phyloP scores from a whole-genome alignment of 2,888 invertebrate species.

The Scotopteryx bipunctaria region DNA sequence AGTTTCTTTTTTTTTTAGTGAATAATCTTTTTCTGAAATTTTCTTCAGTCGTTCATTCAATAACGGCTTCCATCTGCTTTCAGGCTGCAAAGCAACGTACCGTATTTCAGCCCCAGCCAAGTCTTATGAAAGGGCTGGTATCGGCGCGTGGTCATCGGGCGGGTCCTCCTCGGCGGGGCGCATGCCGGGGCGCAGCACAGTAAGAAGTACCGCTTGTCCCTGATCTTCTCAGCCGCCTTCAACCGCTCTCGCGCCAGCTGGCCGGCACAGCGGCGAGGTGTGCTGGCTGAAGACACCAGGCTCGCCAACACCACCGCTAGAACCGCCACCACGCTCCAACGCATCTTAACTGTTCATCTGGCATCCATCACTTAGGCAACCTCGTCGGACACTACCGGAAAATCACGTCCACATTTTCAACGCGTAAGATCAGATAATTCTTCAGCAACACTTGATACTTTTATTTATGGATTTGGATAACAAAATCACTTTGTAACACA shows the following conservation, averaged over 20 bases:
- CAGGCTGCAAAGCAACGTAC: too few relatives aligned
- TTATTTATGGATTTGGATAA: background rate
- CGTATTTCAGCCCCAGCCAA: slow-evolving; percentile 74
- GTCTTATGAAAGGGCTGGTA: slow-evolving; percentile 76
- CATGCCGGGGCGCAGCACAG: slow-evolving; percentile 68
- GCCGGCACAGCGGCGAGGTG: slow-evolving; percentile 68
- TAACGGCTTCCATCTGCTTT: too few relatives aligned
- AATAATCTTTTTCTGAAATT: too few relatives aligned
- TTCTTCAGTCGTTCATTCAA: too few relatives aligned
- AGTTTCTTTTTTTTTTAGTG: too few relatives aligned
- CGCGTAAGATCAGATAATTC: background rate
- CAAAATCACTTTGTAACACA: too few relatives aligned
- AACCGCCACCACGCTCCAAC: slow-evolving; percentile 53
- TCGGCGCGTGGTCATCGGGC: slow-evolving; percentile 52
- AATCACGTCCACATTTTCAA: slow-evolving; percentile 15
- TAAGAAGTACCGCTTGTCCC: slow-evolving; percentile 71
- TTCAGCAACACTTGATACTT: slow-evolving; percentile 6
- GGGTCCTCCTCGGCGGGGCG: slow-evolving; percentile 48
- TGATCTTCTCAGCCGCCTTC: slow-evolving; percentile 75
- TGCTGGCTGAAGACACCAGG: slow-evolving; percentile 38
- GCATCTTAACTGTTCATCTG: slow-evolving; percentile 53
- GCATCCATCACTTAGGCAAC: slow-evolving; percentile 30
- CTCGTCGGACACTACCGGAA: background rate
- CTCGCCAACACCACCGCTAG: slow-evolving; percentile 41
- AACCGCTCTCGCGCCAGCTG: slow-evolving; percentile 69